These are phyloP conservation scores for Lycophotia porphyrea DNA, from an alignment of 2,888 invertebrate species.

Conservation along the genomic window DNA sequence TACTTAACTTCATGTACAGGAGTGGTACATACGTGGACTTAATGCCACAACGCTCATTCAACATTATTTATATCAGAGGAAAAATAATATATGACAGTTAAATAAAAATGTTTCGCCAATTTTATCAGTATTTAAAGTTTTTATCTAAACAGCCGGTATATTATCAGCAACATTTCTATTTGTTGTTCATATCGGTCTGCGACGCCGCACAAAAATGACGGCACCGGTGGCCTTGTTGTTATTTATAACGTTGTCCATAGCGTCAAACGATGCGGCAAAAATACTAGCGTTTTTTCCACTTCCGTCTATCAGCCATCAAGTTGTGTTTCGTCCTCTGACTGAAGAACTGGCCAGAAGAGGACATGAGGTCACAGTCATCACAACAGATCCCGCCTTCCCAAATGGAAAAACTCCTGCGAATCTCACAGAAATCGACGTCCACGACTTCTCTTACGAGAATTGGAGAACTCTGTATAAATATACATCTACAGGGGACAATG, in stretches of 20 bases:
- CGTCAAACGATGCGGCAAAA: conserved; percentile 46
- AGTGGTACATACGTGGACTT: not conserved
- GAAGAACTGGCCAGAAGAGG: conserved; percentile 78
- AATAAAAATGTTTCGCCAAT: not conserved
- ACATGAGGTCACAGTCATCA: conserved; percentile 80
- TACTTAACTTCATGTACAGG: not conserved
- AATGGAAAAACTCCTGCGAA: conserved; percentile 69
- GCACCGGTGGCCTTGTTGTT: conserved; percentile 8
- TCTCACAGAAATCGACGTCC: conserved; percentile 78
- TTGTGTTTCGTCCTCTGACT: conserved; percentile 72
- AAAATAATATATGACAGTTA: not conserved
- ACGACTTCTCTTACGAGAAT: conserved; percentile 71
- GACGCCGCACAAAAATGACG: conserved; percentile 19
- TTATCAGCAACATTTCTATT: not conserved
- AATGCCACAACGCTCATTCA: not conserved
- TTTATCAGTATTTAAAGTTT: not conserved
- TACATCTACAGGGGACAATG: conserved; percentile 28
- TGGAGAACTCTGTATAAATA: conserved; percentile 45
- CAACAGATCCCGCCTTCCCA: conserved; percentile 74
- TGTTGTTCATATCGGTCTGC: not conserved
- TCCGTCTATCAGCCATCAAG: conserved; percentile 64
- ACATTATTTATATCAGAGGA: not conserved
- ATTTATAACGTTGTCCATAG: conserved; percentile 25
- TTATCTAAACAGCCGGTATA: not conserved
- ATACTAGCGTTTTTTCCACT: conserved; percentile 58